A percentile compares a stretch with the other conserved stretches of the same genome.
phyloP scores from a whole-genome alignment of 1,140 invertebrate genomes.

The Colletes gigas region DNA sequence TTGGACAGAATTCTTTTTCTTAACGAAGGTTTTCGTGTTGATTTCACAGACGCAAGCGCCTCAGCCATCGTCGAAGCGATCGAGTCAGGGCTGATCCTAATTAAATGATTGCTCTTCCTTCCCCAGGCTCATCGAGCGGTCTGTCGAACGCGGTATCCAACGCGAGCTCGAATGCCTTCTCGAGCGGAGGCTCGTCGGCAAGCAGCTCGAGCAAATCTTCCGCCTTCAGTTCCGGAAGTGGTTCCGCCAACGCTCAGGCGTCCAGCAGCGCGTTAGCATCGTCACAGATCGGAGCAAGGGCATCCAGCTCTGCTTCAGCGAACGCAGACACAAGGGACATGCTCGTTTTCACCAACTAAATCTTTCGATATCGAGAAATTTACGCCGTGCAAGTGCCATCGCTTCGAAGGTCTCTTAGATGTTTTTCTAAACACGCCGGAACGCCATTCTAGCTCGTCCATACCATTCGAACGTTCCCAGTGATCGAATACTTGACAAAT shows the following conservation, averaged over 20 bases:
- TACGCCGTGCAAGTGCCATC: too few relatives aligned
- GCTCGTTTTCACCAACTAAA: constrained; percentile 67
- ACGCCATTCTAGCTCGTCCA: too few relatives aligned
- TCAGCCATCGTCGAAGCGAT: constrained; percentile 32
- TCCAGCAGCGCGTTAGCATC: constrained; percentile 27
- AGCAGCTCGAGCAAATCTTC: constrained; percentile 41
- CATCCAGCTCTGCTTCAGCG: constrained; percentile 60
- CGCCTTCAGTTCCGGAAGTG: constrained; percentile 28
- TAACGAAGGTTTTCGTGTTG: constrained; percentile 33
- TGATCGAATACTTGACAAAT: not conserved
- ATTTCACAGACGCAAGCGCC: constrained; percentile 23
- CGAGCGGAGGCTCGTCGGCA: constrained; percentile 39
- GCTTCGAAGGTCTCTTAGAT: too few relatives aligned
- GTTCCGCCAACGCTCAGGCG: constrained; percentile 53
- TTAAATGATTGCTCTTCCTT: constrained; percentile 58
- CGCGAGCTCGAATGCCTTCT: constrained; percentile 27
- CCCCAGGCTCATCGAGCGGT: constrained; percentile 27
- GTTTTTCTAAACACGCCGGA: too few relatives aligned
- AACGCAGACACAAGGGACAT: constrained; percentile 54
- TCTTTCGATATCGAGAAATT: too few relatives aligned
- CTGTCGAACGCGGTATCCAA: constrained; percentile 28
- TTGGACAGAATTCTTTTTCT: too few relatives aligned
- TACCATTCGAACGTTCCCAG: not conserved
- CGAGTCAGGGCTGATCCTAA: constrained; percentile 43
- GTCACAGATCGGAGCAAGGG: constrained; percentile 42